phyloP scores from a whole-genome alignment of 2,113 vertebrate species.

The Pomatostomus ruficeps region DNA sequence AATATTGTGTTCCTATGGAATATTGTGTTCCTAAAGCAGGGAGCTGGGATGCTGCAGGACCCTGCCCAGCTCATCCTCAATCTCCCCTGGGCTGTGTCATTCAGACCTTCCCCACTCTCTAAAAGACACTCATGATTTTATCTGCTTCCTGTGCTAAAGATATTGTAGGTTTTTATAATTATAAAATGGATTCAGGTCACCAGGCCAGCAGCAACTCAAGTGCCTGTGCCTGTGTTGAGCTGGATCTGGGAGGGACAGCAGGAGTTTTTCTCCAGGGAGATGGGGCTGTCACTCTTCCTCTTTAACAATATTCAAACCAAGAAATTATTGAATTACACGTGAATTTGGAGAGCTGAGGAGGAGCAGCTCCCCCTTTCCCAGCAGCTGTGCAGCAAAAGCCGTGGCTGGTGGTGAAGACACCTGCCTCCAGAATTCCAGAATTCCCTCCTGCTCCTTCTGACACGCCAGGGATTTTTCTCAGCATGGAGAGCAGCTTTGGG shows the following conservation, averaged over 20 bases:
- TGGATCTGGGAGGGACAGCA: background rate
- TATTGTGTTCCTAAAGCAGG: accelerated
- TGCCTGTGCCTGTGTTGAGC: background rate
- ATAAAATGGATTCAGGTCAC: background rate
- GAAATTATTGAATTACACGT: background rate
- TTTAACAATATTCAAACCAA: background rate
- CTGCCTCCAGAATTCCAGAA: background rate
- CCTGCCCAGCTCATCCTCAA: background rate
- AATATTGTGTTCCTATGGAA: accelerated
- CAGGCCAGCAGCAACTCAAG: background rate
- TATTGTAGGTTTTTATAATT: background rate
- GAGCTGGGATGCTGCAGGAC: background rate
- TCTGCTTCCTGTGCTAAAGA: background rate
- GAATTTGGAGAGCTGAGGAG: background rate
- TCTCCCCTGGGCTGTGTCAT: background rate
- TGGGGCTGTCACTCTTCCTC: background rate
- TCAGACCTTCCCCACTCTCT: background rate
- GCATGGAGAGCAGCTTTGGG: background rate
- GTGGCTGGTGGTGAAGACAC: background rate
- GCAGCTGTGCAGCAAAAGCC: background rate
- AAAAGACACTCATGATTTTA: background rate
- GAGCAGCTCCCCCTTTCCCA: background rate
- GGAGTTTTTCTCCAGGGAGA: background rate
- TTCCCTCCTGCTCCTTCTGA: background rate
- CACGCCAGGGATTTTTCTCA: background rate